These are phyloP conservation scores for Semnornis frantzii DNA, from an alignment of 2,113 vertebrate genomes.

Conservation along the genomic window DNA sequence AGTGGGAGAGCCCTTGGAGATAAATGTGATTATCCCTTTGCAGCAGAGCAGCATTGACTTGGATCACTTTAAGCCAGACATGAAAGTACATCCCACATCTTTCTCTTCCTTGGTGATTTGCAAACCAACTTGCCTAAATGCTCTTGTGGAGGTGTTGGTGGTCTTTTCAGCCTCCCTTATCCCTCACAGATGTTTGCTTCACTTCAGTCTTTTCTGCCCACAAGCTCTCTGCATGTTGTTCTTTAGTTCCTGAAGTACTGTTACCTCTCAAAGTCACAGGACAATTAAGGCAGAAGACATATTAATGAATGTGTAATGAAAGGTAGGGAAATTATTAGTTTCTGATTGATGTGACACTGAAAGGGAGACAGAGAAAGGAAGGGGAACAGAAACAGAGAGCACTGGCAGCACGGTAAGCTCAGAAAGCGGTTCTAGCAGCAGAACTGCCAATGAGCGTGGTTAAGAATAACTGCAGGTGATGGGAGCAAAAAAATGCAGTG, in stretches of 20 bases:
- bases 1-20: neutral
- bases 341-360: too few relatives aligned
- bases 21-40: rapidly evolving
- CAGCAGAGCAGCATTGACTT: neutral
- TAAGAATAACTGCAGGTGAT: neutral
- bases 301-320: neutral
- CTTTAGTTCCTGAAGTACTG: neutral
- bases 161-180: neutral
- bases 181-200: neutral
- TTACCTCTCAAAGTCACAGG: neutral
- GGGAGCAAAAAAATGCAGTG: neutral
- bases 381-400: neutral
- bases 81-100: neutral
- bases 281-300: neutral
- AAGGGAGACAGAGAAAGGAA: neutral
- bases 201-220: neutral
- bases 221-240: rapidly evolving
- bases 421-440: neutral
- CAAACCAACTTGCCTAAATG: rapidly evolving
- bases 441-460: neutral
- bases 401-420: neutral
- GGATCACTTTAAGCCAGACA: neutral
- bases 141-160: rapidly evolving
- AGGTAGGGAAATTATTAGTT: neutral
- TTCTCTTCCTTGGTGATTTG: neutral